Percentiles rank a stretch among this genome's conserved stretches.
Evolutionary conservation across 2,113 vertebrate genomes (phyloP).

Genomic region (Gavia stellata): DNA sequence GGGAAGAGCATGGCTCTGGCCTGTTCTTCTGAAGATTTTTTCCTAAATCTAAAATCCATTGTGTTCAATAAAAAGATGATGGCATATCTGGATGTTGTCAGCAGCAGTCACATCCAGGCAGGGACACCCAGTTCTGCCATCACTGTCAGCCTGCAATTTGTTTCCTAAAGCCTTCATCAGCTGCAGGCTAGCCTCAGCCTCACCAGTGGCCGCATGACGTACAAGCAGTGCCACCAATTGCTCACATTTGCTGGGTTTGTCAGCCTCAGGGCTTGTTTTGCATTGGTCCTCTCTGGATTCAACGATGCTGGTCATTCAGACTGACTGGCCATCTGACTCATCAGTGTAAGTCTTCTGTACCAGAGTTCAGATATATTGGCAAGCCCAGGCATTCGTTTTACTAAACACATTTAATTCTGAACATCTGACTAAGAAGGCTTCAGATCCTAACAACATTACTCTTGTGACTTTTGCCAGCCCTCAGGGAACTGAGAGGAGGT

Average conservation of each 20-base stretch:
- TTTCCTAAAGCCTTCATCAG: neutral
- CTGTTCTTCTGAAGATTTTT: neutral
- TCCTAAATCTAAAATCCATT: neutral
- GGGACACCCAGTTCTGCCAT: neutral
- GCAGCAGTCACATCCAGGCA: neutral
- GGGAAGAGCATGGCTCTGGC: neutral
- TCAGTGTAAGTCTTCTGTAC: neutral
- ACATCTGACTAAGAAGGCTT: neutral
- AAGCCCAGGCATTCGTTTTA: neutral
- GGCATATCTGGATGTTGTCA: neutral
- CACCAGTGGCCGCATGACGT: rapidly evolving
- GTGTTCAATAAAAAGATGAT: neutral
- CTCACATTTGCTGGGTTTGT: neutral
- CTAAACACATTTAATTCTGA: neutral
- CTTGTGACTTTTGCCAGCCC: neutral
- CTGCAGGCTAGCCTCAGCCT: neutral
- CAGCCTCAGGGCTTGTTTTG: neutral
- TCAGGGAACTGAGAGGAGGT: neutral
- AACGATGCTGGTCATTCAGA: neutral
- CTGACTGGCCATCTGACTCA: neutral
- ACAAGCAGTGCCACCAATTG: neutral
- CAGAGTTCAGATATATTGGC: neutral
- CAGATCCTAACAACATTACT: neutral
- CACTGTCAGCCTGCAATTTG: neutral
- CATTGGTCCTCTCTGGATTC: neutral